phyloP scores from a whole-genome alignment of 2,888 invertebrate genomes.

The Ochropacha duplaris region DNA sequence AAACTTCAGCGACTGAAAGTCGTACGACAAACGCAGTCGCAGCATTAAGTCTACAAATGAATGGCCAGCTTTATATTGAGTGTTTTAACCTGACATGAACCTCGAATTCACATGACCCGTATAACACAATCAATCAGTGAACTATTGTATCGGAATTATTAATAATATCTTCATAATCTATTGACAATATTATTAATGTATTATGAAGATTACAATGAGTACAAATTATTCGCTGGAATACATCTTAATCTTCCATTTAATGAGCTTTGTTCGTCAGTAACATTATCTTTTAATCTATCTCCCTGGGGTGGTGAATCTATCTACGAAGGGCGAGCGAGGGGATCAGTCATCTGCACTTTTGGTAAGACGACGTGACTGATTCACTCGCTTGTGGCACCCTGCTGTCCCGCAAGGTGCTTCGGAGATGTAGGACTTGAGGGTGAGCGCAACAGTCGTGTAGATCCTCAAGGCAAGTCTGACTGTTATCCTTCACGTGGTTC shows the following conservation, averaged over 20 bases:
- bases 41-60: constrained; percentile 10
- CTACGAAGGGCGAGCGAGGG: too few relatives aligned
- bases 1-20: neutral
- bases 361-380: too few relatives aligned
- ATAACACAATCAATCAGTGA: constrained; percentile 18
- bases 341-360: too few relatives aligned
- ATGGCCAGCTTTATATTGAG: constrained; percentile 16
- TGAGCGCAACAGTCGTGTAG: too few relatives aligned
- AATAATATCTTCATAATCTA: constrained; percentile 7
- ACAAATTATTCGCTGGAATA: neutral
- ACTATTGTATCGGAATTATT: constrained; percentile 24
- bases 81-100: constrained; percentile 11
- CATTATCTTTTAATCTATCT: too few relatives aligned
- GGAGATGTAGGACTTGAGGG: too few relatives aligned
- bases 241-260: neutral
- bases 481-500: too few relatives aligned
- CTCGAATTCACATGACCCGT: constrained; percentile 33
- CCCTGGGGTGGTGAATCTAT: too few relatives aligned
- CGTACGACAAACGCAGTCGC: neutral
- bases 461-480: too few relatives aligned
- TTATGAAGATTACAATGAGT: neutral
- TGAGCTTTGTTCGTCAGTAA: too few relatives aligned
- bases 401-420: too few relatives aligned
- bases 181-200: neutral
- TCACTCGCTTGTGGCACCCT: too few relatives aligned